Base-by-base conservation (phyloP, 2,113 vertebrate species). In the Hyaena hyaena region DNA sequence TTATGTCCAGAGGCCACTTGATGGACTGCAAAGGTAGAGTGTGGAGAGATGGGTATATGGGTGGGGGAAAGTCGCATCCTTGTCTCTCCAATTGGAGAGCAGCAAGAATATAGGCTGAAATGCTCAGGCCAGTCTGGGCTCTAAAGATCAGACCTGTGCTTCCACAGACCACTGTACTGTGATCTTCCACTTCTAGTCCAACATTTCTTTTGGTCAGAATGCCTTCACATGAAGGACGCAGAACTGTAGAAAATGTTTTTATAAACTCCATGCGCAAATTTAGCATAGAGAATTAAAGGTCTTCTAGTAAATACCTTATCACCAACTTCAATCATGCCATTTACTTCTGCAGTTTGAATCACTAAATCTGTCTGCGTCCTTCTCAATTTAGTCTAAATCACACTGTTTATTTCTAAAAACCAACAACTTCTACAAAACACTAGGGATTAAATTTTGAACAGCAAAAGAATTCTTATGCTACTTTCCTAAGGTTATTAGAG, bases 341-440 rank as follows among this genome's bases (percentile, higher is more conserved):
- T 96, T 89, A 93, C 24, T 80, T 88, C 80, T 71, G 15, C 28
- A 88, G 82, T n/a, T 24, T 84, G 33, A 96, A 97, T 91, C 63
- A 80, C 28, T 74, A 74, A 69, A 48, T 77, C 43, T 66, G 35
- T 71, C 85, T 92, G 58, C 77, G 45, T 95, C 39, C 43, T 71
- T 83, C 28, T 81, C 50, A 66, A 81, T 92, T 97, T 82, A 82
- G 91, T 86, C 88, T 92, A 85, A 50, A 65, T 95, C 84, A 95
- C 71, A 92, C 61, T 88, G 45, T 92, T 97, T 89, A 86, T 95
- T 94, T 95, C 88, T 95, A 94, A 96, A 96, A 95, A 83, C 58
- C 39, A 96, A 50, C 2, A 93, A 92, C 43, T 76, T 95, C 66
- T 65, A 92, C 50, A 92, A 89, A 95, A 93, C 61, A 71, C 69